Base-by-base conservation (phyloP, 2,113 vertebrate genomes). In the Pangasianodon gigas region DNA sequence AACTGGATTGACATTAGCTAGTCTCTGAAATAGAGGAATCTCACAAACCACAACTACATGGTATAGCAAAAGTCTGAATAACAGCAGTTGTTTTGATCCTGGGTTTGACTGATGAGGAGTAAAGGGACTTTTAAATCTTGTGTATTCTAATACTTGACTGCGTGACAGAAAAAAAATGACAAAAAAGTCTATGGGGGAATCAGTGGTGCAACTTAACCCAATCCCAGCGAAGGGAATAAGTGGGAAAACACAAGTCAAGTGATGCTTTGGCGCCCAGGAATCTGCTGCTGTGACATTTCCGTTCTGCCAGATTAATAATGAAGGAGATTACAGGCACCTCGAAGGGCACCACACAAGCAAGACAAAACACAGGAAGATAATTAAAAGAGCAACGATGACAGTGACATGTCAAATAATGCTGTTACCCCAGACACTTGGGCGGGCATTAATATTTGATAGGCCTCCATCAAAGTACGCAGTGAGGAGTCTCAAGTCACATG, bases 311-410 rank as follows among this genome's bases (percentile, higher is more conserved):
- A 95, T 95, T 94, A 96, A 96, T 96, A 96, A 96, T 94, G 91
- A 96, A 95, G 91, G 92, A 93, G 95, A 96, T 96, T 96, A 96
- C 91, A 93, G 94, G 90, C 93, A 93, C 92, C 94, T 94, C 91
- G 80, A 92, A 91, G 90, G 88, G 94, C 91, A 94, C 93, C 87
- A 91, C 92, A 90, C 93, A 94, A 94, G 95, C 92, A 91, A 94
- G 93, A 95, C 93, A 92, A 95, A 95, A 94, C 93, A 92, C 75
- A 87, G 93, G 90, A 91, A 95, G 93, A 93, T 93, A 94, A 94
- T 95, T 95, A 95, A 94, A 94, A 93, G 92, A 88, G 88, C 93
- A 93, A 93, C 90, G 91, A 90, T 90, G 77, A 54, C 74, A 60
- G 71, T 80, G 69, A 89, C 90, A 91, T 51, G 52, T 94, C 94